A percentile compares a stretch with the other conserved stretches of the same genome.
These are phyloP conservation scores for Battus philenor DNA, from an alignment of 1,140 invertebrate genomes.

Conservation along the genomic window DNA sequence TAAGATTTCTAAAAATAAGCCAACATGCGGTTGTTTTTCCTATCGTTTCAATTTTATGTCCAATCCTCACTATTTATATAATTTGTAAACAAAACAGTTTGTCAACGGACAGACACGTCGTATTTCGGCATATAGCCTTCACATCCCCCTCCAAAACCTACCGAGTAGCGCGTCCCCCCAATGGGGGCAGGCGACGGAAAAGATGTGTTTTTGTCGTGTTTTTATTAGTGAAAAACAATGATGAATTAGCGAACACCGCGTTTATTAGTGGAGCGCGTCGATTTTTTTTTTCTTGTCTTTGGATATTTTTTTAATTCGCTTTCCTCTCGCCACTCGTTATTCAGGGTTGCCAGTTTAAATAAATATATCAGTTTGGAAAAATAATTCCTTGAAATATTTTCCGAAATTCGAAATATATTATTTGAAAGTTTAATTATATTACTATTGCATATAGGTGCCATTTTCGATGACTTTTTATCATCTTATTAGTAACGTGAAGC, in stretches of 20 bases:
- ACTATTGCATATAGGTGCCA: too few relatives aligned
- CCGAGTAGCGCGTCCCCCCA: background rate
- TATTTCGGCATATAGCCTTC: constrained; percentile 20
- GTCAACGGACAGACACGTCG: constrained; percentile 1
- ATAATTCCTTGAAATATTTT: too few relatives aligned
- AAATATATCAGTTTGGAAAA: too few relatives aligned
- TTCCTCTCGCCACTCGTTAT: background rate
- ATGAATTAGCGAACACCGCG: constrained; percentile 64
- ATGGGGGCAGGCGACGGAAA: constrained; percentile 5
- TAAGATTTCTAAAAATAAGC: too few relatives aligned
- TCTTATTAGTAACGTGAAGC: too few relatives aligned
- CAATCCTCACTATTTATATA: too few relatives aligned
- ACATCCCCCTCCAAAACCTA: too few relatives aligned
- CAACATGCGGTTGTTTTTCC: too few relatives aligned
- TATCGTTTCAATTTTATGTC: too few relatives aligned
- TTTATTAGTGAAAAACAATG: constrained; percentile 72
- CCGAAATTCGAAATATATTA: too few relatives aligned
- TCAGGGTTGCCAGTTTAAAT: constrained; percentile 4
- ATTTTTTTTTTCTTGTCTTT: constrained; percentile 31
- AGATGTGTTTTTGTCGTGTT: constrained; percentile 69
- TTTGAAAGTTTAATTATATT: too few relatives aligned
- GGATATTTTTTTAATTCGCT: constrained; percentile 3
- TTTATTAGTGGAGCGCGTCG: constrained; percentile 56
- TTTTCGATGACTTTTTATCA: too few relatives aligned
- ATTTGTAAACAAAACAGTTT: background rate